phyloP scores from a whole-genome alignment of 2,113 vertebrate genomes.

The Ageneiosus marmoratus region DNA sequence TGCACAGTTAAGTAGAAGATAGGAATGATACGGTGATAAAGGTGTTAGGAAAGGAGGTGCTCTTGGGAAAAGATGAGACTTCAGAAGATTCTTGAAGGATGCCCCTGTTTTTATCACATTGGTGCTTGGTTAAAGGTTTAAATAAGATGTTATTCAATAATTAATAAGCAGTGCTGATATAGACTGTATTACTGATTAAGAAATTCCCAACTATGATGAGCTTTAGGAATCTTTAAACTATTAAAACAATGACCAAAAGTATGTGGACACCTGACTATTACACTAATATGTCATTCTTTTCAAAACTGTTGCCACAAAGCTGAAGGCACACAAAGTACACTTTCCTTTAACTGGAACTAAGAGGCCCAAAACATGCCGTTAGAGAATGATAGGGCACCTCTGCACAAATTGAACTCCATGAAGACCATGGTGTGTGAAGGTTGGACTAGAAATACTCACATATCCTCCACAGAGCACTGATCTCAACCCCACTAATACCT shows the following conservation, averaged over 20 bases:
- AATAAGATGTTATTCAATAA: neutral
- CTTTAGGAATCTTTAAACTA: conserved; percentile 12
- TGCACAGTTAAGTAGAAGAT: too few relatives aligned
- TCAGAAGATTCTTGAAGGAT: too few relatives aligned
- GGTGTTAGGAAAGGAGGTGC: too few relatives aligned
- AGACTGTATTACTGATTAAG: conserved; percentile 13
- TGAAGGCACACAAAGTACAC: neutral
- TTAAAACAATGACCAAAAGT: neutral
- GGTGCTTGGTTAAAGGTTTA: neutral
- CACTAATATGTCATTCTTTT: neutral
- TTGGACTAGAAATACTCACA: neutral
- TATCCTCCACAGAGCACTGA: neutral
- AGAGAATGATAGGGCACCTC: neutral
- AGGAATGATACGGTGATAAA: too few relatives aligned
- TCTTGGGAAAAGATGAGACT: too few relatives aligned
- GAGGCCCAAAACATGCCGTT: neutral
- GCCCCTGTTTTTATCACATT: too few relatives aligned
- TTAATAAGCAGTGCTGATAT: neutral
- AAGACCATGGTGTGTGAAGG: neutral
- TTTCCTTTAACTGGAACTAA: neutral
- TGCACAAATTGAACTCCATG: neutral
- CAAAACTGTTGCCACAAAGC: neutral
- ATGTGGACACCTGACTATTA: neutral
- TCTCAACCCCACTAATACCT: neutral
- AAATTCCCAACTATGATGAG: neutral